Percentiles rank a stretch among this genome's conserved stretches.
phyloP scores from a whole-genome alignment of 2,888 invertebrate genomes.

The Allolobophora icterica region DNA sequence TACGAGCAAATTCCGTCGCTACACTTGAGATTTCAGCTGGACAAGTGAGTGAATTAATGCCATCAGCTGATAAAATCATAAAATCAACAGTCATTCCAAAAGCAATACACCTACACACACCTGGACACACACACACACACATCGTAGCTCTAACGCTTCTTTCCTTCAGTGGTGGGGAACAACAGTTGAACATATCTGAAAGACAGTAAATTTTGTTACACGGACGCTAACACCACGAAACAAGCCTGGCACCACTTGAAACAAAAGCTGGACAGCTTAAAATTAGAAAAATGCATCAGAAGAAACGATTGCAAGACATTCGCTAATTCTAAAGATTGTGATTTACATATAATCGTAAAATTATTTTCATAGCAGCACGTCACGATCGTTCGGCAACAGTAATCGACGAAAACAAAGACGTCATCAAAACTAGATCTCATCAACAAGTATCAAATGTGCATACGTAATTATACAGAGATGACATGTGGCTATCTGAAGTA shows the following conservation, averaged over 20 bases:
- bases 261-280: constrained; percentile 13
- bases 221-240: neutral
- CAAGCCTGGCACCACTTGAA: neutral
- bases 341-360: neutral
- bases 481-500: neutral
- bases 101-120: neutral
- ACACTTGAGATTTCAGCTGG: no score
- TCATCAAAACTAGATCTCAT: neutral
- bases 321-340: constrained; percentile 9
- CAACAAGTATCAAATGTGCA: neutral
- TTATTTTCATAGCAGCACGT: neutral
- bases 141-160: neutral
- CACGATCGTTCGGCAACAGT: neutral
- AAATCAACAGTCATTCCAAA: neutral
- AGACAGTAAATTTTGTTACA: constrained; percentile 20
- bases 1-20: neutral
- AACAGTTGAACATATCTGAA: neutral
- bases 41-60: neutral
- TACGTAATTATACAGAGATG: neutral
- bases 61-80: neutral
- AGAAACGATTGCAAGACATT: constrained; percentile 7
- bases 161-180: neutral
- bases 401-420: neutral
- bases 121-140: no score
- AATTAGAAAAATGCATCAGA: neutral